phyloP scores from a whole-genome alignment of 2,797 vertebrate species.

The Crocodylus rhombifer region DNA sequence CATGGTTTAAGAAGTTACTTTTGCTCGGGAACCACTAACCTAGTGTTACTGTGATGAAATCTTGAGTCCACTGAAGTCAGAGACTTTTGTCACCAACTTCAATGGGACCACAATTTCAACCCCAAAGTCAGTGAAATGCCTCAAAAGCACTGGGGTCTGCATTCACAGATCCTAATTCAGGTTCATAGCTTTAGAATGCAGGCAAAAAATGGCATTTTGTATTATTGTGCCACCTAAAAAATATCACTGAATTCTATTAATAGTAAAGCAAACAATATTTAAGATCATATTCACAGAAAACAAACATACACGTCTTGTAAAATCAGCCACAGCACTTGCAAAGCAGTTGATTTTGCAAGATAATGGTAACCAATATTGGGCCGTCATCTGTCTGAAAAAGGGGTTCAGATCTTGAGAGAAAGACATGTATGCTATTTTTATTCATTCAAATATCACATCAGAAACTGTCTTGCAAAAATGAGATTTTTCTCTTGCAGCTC shows the following conservation, averaged over 20 bases:
- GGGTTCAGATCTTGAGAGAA: not conserved
- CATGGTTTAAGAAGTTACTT: not conserved
- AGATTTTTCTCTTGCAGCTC: not conserved
- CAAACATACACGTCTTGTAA: not conserved
- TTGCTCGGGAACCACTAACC: not conserved
- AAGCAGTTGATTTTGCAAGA: not conserved
- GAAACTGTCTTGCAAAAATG: not conserved
- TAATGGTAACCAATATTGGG: not conserved
- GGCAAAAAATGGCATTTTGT: not conserved
- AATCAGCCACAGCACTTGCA: not conserved
- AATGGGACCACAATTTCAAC: not conserved
- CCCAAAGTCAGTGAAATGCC: not conserved
- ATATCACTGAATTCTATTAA: not conserved
- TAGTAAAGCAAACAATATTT: not conserved
- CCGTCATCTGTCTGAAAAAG: constrained; percentile 23
- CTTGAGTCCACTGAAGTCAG: not conserved
- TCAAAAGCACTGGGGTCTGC: not conserved
- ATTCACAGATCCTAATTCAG: not conserved
- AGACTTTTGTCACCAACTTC: not conserved
- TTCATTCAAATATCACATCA: not conserved
- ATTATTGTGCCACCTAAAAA: not conserved
- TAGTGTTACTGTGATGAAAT: not conserved
- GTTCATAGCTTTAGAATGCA: not conserved
- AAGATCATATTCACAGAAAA: not conserved
- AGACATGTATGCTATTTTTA: not conserved